Evolutionary conservation across 2,888 invertebrate species (phyloP).

Genomic region (Andrena chrysosceles): DNA sequence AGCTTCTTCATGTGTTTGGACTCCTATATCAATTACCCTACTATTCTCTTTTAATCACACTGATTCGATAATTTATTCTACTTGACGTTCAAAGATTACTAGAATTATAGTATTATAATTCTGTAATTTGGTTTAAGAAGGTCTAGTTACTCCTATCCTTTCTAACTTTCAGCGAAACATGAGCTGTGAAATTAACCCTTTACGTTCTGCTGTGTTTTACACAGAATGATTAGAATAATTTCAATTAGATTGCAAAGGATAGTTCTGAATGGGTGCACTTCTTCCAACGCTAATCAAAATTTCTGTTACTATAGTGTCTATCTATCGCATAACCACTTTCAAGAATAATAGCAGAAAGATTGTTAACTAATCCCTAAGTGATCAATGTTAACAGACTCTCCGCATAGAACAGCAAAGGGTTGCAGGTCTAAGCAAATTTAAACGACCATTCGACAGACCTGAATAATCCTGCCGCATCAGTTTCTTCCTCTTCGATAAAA

Average conservation of each 20-base stretch:
- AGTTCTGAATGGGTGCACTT: background rate
- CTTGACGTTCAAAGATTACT: background rate
- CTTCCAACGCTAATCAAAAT: background rate
- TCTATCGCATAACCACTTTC: background rate
- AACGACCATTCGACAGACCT: background rate
- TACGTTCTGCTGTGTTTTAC: background rate
- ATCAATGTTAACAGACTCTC: background rate
- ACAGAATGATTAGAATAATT: too few relatives aligned
- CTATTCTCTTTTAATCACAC: background rate
- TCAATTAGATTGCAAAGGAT: too few relatives aligned
- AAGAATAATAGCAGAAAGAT: background rate
- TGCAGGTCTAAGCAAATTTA: background rate
- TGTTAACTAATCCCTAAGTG: background rate
- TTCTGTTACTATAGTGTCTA: background rate
- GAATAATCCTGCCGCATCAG: background rate
- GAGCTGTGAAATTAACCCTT: background rate
- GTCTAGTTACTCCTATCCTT: conserved; percentile 7
- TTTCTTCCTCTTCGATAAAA: background rate
- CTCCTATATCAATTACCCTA: conserved; percentile 21
- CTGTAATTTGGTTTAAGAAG: background rate
- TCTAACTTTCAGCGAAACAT: background rate
- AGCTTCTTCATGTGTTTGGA: background rate
- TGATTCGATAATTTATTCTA: background rate
- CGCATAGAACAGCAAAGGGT: conserved; percentile 1
- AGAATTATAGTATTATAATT: background rate